Conservation (phyloP, 2,797 vertebrate species). For the Harpagifer antarcticus region DNA sequence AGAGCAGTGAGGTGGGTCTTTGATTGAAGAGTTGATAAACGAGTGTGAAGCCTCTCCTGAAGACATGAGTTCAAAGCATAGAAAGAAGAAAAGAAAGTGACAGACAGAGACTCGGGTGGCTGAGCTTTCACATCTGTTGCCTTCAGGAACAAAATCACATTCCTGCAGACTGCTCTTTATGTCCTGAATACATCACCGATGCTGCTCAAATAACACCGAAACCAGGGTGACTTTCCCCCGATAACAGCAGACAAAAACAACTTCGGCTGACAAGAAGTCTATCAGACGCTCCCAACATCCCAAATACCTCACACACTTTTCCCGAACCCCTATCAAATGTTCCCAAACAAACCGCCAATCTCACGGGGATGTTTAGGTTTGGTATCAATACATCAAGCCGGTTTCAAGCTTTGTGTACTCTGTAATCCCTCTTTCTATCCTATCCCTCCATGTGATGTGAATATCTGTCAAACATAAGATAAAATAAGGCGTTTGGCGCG, state of each 20-base stretch:
- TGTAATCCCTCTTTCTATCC: not conserved
- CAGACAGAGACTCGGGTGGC: not conserved
- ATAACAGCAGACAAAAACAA: slow-evolving; percentile 33
- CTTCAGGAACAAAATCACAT: not conserved
- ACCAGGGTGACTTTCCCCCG: slow-evolving; percentile 8
- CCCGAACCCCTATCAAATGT: slow-evolving; percentile 7
- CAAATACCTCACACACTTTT: not conserved
- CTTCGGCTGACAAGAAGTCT: not conserved
- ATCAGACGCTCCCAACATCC: not conserved
- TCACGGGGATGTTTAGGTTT: slow-evolving; percentile 1
- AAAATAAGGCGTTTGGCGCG: not conserved
- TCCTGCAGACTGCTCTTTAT: not conserved
- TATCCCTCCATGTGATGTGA: slow-evolving; percentile 1
- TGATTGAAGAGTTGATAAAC: not conserved
- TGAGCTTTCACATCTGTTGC: slow-evolving; percentile 14
- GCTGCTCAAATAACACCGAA: not conserved
- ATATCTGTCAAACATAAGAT: slow-evolving; percentile 10
- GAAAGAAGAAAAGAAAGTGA: not conserved
- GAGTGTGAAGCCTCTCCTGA: not conserved
- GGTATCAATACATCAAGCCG: not conserved
- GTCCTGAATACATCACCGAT: not conserved
- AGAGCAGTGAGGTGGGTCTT: not conserved
- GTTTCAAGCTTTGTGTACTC: not conserved
- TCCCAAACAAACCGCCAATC: slow-evolving; percentile 11
- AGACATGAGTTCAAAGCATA: not conserved